A percentile compares a stretch with the other conserved stretches of the same genome.
These are phyloP conservation scores for Cataglyphis albicans DNA, from an alignment of 2,888 invertebrate genomes.

Conservation along the genomic window DNA sequence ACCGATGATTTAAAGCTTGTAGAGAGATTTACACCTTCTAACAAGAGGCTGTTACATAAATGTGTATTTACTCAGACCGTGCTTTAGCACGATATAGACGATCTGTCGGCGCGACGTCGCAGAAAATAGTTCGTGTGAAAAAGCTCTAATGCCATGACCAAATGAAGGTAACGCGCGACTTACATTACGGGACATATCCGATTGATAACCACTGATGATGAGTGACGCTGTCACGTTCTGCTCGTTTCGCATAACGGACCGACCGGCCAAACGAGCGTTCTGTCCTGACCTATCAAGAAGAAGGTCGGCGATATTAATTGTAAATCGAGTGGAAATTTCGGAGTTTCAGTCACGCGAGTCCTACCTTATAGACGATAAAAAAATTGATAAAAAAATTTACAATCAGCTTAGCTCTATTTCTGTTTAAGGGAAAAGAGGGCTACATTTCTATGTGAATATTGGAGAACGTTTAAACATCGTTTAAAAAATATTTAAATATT, in stretches of 20 bases:
- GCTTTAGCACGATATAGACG: background rate
- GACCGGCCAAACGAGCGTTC: conserved; percentile 67
- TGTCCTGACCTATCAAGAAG: conserved; percentile 47
- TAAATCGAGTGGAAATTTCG: conserved; percentile 42
- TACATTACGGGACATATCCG: conserved; percentile 47
- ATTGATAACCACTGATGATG: conserved; percentile 63
- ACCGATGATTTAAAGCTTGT: background rate
- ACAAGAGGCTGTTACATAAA: background rate
- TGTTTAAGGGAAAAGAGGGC: background rate
- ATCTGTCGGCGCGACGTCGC: background rate
- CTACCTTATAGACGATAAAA: background rate
- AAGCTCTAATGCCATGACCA: conserved; percentile 52
- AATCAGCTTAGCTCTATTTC: background rate
- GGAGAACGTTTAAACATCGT: background rate
- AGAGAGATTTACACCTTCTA: background rate
- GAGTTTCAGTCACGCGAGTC: conserved; percentile 19
- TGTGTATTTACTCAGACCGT: conserved; percentile 22
- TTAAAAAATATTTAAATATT: background rate
- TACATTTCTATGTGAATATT: background rate
- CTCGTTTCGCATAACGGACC: conserved; percentile 75
- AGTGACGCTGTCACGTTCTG: conserved; percentile 69
- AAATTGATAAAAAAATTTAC: background rate
- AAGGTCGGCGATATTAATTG: conserved; percentile 48
- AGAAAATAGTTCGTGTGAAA: conserved; percentile 39
- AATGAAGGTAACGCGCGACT: conserved; percentile 65